Base-by-base conservation (phyloP, 2,113 vertebrate species). In the Zootoca vivipara region DNA sequence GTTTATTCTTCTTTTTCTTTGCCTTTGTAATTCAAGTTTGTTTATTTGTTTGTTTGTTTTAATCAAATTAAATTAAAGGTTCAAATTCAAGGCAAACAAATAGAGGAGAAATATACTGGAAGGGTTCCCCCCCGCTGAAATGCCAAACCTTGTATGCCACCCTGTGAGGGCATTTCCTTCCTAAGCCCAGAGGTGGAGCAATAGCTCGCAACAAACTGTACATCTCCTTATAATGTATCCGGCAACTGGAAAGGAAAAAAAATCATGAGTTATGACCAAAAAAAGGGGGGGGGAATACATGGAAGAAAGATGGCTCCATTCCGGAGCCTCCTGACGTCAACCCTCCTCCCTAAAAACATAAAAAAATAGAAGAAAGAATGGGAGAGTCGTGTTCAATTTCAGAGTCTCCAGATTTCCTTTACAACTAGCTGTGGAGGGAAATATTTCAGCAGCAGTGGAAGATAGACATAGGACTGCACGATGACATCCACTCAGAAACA, bases 81-180 rank as follows among this genome's bases (percentile, higher is more conserved):
- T 30, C 90, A 92, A 95, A 95, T 93, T 92, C 88, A 85, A 88
- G 81, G 73, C 80, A 67, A 93, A 91, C 85, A 52, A 78, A 10
- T 33, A 38, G 33, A 52, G 40, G 93, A 94, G 85, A 89, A 82
- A 91, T 93, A 90, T 91, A 95, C 94, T 85, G 58, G 94, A 95
- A 96, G 96, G 94, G 95, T 95, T 67, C 33, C 97, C 97, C 97
- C 97, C 46, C 46, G 46, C 46, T 95, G 97, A 95, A 96, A 95
- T 97, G 97, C 97, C 98, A 98, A 98, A 99, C 98, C 99, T 99
- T 99, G 98, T 98, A 98, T 95, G 98, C 98, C 98, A 99, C 98
- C 98, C 98, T 98, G 97, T 98, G 98, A 97, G 98, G 99, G 97
- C 98, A 99, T 97, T 98, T 98, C 98, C 98, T 99, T 93, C 98